These are phyloP conservation scores for Acronicta alni DNA, from an alignment of 2,888 invertebrate species.

Conservation along the genomic window DNA sequence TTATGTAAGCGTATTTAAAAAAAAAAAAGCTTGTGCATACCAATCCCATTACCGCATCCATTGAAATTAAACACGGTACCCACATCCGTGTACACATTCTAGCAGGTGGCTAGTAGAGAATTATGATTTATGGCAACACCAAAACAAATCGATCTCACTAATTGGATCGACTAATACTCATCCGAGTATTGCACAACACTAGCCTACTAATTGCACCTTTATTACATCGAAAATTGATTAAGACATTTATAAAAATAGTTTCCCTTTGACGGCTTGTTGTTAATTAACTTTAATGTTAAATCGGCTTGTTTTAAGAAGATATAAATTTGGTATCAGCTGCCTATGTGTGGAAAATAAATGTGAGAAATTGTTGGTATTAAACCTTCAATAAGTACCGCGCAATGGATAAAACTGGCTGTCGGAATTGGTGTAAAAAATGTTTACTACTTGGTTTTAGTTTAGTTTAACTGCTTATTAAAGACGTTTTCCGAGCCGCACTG, in stretches of 20 bases:
- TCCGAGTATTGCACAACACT: conserved; percentile 69
- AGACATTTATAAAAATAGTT: conserved; percentile 53
- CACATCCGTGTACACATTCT: conserved; percentile 51
- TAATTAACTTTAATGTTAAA: conserved; percentile 55
- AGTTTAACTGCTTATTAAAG: no score
- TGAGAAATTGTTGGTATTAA: background rate
- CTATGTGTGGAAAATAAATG: conserved; percentile 4
- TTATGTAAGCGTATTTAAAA: background rate
- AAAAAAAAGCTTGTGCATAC: background rate
- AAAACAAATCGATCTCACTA: conserved; percentile 80
- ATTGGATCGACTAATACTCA: conserved; percentile 71
- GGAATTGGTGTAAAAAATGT: no score
- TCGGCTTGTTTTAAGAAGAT: conserved; percentile 50
- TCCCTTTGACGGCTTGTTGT: conserved; percentile 51
- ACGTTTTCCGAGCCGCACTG: no score
- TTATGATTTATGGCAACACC: conserved; percentile 82
- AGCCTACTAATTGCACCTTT: conserved; percentile 55
- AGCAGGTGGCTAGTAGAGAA: conserved; percentile 70
- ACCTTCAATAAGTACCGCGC: background rate
- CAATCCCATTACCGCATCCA: conserved; percentile 62
- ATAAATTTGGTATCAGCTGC: conserved; percentile 30
- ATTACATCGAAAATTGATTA: conserved; percentile 61
- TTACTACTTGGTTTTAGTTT: no score
- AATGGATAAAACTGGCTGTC: background rate
- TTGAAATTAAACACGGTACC: conserved; percentile 2